Evolutionary conservation across 2,888 invertebrate species (phyloP), one percentile per base, ranked within the genome.

Genomic region (Spicauda simplicius): DNA sequence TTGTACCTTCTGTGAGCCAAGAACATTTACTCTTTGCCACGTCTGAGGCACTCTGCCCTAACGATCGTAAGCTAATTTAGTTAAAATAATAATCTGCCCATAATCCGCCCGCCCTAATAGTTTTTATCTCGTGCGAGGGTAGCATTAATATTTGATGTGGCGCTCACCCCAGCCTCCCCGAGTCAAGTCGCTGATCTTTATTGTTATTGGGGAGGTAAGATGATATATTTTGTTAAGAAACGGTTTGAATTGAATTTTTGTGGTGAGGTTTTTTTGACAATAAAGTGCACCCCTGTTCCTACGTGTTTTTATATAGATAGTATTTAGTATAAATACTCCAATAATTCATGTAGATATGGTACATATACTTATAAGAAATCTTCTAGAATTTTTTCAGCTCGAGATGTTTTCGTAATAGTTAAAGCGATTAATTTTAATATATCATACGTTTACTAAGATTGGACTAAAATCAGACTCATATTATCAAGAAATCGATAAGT

Each of bases 11-110:
- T 61, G 61, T n/a, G 16, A 41, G n/a, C n/a, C n/a, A n/a, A 41
- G 12, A 41, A 14, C 3, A 41, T 18, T 68, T 80, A 85, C 70
- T 90, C 88, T 87, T 75, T 88, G 88, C 18, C 75, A 59, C 62
- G 57, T 69, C 71, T 69, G 76, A 74, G 72, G 77, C 73, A 72
- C 71, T 67, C 70, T 75, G 80, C 84, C 88, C 90, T 79, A 82
- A 77, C 88, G 84, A 82, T 85, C 83, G 86, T 90, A 90, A 90
- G 91, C 90, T 92, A 91, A 93, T 91, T 91, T 87, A 79, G 89
- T 92, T 92, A 92, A 91, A 93, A 91, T 90, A 89, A 92, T 92
- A 93, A 91, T 91, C 91, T 86, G 68, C 73, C 86, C 86, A 82
- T 91, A 92, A 91, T 88, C 91, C 88, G 74, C 76, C 74, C 76